Conservation (phyloP, 2,888 invertebrate species). For the Notodromas monacha region DNA sequence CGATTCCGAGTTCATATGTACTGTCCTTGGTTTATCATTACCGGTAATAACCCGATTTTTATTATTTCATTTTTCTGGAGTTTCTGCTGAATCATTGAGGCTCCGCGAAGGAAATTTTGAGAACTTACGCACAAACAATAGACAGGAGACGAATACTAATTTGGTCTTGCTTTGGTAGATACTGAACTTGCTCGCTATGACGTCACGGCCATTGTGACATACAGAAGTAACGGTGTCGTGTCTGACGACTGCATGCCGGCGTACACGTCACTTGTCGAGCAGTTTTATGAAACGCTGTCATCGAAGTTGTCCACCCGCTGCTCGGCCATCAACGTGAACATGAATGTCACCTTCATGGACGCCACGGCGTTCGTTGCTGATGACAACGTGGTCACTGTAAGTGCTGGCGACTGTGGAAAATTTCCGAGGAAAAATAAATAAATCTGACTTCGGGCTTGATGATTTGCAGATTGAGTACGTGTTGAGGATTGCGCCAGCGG, state of each 20-base stretch:
- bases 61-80: no score
- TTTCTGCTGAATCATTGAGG: no score
- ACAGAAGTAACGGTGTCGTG: slow-evolving; percentile 62
- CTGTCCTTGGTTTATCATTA: no score
- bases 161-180: slow-evolving; percentile 19
- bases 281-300: slow-evolving; percentile 45
- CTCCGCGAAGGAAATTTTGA: no score
- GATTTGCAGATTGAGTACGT: slow-evolving; percentile 38
- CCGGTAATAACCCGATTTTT: no score
- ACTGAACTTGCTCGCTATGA: slow-evolving; percentile 83
- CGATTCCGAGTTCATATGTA: no score
- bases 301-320: slow-evolving; percentile 56
- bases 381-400: slow-evolving; percentile 43
- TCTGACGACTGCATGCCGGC: slow-evolving; percentile 47
- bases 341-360: slow-evolving; percentile 63
- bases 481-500: slow-evolving; percentile 48
- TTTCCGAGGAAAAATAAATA: no score
- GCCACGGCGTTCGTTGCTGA: slow-evolving; percentile 33
- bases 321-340: slow-evolving; percentile 70
- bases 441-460: slow-evolving; percentile 1
- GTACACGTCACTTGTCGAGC: slow-evolving; percentile 22
- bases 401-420: no score
- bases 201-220: slow-evolving; percentile 49
- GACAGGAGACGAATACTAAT: no score
- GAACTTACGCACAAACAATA: no score